Percentiles rank a stretch among this genome's conserved stretches.
phyloP scores from a whole-genome alignment of 35 echinoderm and acorn worm species.

The Nesometra sesokonis region DNA sequence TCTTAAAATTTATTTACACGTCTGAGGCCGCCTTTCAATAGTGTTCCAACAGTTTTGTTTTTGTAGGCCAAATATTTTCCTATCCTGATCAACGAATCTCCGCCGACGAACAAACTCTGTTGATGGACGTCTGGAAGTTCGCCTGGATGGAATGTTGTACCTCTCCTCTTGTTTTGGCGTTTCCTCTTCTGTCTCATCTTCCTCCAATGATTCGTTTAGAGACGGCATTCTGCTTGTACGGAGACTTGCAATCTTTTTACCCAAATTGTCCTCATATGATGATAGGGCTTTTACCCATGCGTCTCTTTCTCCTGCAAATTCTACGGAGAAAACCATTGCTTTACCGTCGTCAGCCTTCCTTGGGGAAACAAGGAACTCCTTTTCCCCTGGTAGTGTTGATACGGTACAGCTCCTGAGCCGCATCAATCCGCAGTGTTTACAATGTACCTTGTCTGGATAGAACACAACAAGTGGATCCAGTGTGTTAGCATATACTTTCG shows the following conservation, averaged over 20 bases:
- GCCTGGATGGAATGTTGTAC: too few species aligned
- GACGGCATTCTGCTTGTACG: not conserved
- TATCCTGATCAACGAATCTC: too few species aligned
- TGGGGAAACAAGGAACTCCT: slow-evolving; percentile 23
- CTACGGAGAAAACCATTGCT: slow-evolving; percentile 11
- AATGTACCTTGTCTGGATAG: slow-evolving; percentile 40
- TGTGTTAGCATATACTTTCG: slow-evolving; percentile 35
- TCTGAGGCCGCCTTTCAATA: too few species aligned
- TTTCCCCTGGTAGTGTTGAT: slow-evolving; percentile 4
- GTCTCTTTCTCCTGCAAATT: slow-evolving; percentile 6
- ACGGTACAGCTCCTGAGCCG: slow-evolving; percentile 26
- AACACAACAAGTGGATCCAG: slow-evolving; percentile 41
- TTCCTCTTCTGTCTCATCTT: not conserved
- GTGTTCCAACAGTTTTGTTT: too few species aligned
- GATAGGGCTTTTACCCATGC: slow-evolving; percentile 23
- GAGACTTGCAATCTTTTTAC: slow-evolving; percentile 2
- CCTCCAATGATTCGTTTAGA: slow-evolving; percentile 14
- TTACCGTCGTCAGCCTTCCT: slow-evolving; percentile 27
- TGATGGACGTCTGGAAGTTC: too few species aligned
- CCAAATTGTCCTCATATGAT: not conserved
- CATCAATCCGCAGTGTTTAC: slow-evolving; percentile 31
- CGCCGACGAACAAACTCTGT: too few species aligned
- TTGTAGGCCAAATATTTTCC: too few species aligned
- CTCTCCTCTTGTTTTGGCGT: too few species aligned
- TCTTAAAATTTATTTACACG: too few species aligned